A percentile compares a stretch with the other conserved stretches of the same genome.
Evolutionary conservation across 1,140 invertebrate genomes (phyloP).

Genomic region (Rhagoletis pomonella): DNA sequence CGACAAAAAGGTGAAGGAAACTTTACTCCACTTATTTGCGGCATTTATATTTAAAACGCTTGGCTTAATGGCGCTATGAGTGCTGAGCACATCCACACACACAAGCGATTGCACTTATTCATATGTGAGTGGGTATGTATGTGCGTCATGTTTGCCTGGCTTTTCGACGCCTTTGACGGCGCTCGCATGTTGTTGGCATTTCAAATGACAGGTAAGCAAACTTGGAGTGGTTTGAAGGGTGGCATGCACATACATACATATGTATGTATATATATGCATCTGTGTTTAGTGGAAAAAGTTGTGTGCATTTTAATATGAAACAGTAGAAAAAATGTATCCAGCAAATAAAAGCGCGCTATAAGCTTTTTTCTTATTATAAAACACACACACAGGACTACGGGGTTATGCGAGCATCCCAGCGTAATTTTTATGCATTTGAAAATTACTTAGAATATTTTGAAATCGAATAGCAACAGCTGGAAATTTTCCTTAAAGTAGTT

Average conservation of each 20-base stretch:
- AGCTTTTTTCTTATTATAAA: too few species aligned
- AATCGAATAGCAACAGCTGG: too few species aligned
- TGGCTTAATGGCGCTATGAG: constrained; percentile 25
- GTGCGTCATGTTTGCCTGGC: background rate
- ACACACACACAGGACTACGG: too few species aligned
- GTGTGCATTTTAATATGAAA: background rate
- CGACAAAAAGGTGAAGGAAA: constrained; percentile 58
- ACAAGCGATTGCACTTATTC: background rate
- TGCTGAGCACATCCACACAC: background rate
- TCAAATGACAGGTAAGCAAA: constrained; percentile 29
- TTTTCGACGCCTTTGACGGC: constrained; percentile 23
- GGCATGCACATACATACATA: background rate
- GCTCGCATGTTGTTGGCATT: background rate
- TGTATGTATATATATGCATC: background rate
- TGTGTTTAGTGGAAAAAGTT: background rate
- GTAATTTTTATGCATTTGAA: too few species aligned
- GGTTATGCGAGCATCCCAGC: too few species aligned
- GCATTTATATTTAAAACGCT: constrained; percentile 53
- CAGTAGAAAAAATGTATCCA: too few species aligned
- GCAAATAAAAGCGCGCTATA: too few species aligned
- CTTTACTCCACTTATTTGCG: constrained; percentile 51
- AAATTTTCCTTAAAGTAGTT: too few species aligned
- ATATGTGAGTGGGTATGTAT: background rate
- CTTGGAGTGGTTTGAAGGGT: background rate
- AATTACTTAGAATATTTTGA: too few species aligned